These are phyloP conservation scores for Epizoanthus ramosus DNA, from an alignment of 92 coral and sea anemone genomes.

Conservation along the genomic window DNA sequence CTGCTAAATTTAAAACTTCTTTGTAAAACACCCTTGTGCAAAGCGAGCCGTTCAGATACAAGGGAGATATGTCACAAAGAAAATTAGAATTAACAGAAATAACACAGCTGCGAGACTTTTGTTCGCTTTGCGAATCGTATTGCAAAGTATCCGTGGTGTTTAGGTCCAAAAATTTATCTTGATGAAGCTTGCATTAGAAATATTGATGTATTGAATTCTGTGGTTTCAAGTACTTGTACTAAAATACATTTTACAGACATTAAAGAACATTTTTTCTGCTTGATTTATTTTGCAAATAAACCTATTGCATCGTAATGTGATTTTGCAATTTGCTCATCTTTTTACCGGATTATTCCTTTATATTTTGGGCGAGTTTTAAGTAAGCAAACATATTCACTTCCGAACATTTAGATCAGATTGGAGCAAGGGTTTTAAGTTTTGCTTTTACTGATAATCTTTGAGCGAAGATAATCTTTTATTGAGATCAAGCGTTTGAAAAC, in stretches of 20 bases:
- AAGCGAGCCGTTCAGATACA: constrained; percentile 39
- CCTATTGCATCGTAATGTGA: constrained; percentile 60
- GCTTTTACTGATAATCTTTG: constrained; percentile 12
- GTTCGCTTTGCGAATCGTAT: constrained; percentile 61
- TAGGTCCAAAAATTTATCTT: constrained; percentile 24
- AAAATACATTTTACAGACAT: constrained; percentile 41
- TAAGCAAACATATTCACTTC: constrained; percentile 18
- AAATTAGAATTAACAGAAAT: constrained; percentile 83
- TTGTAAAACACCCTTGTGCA: constrained; percentile 28
- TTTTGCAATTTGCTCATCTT: constrained; percentile 48
- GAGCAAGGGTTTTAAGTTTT: constrained; percentile 36
- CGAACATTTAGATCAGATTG: not conserved
- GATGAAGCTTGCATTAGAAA: constrained; percentile 16
- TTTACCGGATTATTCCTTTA: constrained; percentile 22
- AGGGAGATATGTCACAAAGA: constrained; percentile 60
- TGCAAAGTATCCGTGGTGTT: constrained; percentile 40
- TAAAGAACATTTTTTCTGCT: constrained; percentile 15
- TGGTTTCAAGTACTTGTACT: constrained; percentile 4
- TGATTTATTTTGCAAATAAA: constrained; percentile 40
- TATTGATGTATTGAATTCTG: constrained; percentile 25
- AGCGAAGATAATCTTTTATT: constrained; percentile 7
- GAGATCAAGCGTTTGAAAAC: constrained; percentile 40
- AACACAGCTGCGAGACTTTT: constrained; percentile 75
- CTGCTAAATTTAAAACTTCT: constrained; percentile 26
- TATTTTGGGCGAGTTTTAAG: constrained; percentile 16